A percentile compares a stretch with the other conserved stretches of the same genome.
These are phyloP conservation scores for Machimus rusticus DNA, from an alignment of 2,888 invertebrate species.

Conservation along the genomic window DNA sequence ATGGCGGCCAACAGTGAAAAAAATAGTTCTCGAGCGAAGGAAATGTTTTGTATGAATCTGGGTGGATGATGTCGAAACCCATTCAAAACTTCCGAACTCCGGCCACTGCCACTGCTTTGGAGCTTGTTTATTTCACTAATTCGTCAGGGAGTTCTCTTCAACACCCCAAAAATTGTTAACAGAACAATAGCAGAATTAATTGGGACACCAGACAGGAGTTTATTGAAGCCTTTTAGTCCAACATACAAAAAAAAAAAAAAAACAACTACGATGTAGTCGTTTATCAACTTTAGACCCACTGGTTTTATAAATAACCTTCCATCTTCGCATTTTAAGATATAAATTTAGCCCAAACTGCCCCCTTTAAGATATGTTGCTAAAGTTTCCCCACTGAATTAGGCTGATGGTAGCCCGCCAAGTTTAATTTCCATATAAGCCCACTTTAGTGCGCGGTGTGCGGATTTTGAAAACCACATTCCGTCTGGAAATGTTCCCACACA, in stretches of 20 bases:
- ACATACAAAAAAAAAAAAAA: background rate
- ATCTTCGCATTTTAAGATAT: background rate
- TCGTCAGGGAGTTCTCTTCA: background rate
- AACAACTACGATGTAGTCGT: background rate
- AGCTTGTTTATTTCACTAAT: background rate
- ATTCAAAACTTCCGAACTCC: background rate
- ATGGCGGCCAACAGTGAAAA: background rate
- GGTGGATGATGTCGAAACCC: background rate
- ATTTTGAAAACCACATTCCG: background rate
- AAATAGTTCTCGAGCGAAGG: background rate
- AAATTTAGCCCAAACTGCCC: background rate
- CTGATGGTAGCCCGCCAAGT: background rate
- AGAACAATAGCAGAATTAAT: background rate
- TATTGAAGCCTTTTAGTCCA: background rate
- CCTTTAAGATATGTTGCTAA: background rate
- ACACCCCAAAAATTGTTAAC: background rate
- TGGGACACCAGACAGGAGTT: background rate
- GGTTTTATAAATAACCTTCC: background rate
- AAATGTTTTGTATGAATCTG: background rate
- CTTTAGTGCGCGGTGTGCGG: background rate
- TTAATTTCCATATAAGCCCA: background rate
- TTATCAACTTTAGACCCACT: background rate
- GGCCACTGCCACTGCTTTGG: background rate
- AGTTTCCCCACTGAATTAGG: background rate
- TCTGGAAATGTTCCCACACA: background rate